Evolutionary conservation across 2,113 vertebrate species (phyloP), one percentile per base, ranked within the genome.

Genomic region (Ophthalmolycus amberensis): DNA sequence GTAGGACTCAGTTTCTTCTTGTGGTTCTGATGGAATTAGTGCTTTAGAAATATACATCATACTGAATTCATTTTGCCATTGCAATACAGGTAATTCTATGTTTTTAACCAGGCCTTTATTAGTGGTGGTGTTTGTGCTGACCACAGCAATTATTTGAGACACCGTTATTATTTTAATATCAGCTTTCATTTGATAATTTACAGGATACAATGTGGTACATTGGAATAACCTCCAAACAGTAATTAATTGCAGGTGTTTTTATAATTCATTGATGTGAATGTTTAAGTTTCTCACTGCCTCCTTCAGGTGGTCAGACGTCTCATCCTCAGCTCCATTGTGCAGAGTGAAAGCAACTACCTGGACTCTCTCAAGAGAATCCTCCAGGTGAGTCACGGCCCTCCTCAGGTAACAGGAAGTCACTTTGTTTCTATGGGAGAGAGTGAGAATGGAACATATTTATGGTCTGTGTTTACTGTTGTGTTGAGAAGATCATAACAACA

Each of bases 311-410:
- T 90, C 80, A 78, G 89, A 54, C 89, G 87, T 37, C 87, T 90
- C 50, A 89, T 90, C 54, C 80, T 90, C 63, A 87, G 67, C 71
- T 90, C 89, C 56, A 89, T 90, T 1, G 52, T 90, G 32, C 87
- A 90, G 63, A 90, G 89, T 68, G 89, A 90, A 58, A 73, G 67
- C 77, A 87, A 74, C 67, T 90, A 90, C 82, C 58, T 90, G 73
- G 58, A 79, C 58, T 90, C 89, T n/a, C 87, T 90, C 6, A 85
- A 72, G 46, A 83, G 89, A 25, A 77, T 90, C 44, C 73, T 90
- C 15, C 87, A 81, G 87, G 89, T 90, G 67, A 76, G 85, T 64
- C 29, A 0, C 34, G 1, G 7, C 8, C 71, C n/a, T 29, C 9
- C 14, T 71, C 66, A 50, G 62, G 40, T 72, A 56, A 29, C 54